Evolutionary conservation across 2,888 invertebrate species (phyloP), one percentile per base, ranked within the genome.

Genomic region (Pseudoips prasinana): DNA sequence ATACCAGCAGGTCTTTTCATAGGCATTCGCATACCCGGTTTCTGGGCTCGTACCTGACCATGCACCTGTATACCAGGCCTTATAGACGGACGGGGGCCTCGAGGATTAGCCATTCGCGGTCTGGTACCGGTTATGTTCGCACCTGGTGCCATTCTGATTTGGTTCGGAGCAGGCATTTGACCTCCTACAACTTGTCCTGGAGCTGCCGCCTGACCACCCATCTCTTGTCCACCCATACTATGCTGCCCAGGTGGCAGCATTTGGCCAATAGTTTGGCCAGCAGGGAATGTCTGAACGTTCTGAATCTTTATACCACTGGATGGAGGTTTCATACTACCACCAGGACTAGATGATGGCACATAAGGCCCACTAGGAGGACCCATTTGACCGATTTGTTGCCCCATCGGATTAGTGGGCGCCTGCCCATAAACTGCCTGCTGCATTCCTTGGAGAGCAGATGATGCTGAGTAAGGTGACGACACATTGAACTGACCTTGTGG

Each of bases 341-440:
- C 67, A 0, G 87, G 76, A 46, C 83, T 85, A 0, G 82, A 74
- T 1, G 71, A 57, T 1, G 80, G 58, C 1, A 61, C 67, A 27
- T 76, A 86, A 5, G 68, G 64, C 7, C 38, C 25, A 1, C 46
- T 45, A 1, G 72, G 58, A n/a, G 69, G 70, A 17, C 77, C 75
- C 73, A 76, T 75, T 34, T 56, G 62, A 2, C 65, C 64, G 14
- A 71, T 44, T 24, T 54, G 20, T 20, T 7, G 36, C 9, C 59
- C 64, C 44, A 69, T 62, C 7, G 38, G 32, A 8, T 33, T 43
- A 6, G 64, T 48, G 3, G 73, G 38, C 4, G 64, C 56, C 47
- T 82, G 83, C 1, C 82, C 85, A 46, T 87, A 88, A 1, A 81
- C 80, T 1, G 82, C 63, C 39, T 87, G 86, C 40, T 88, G 87